Percentiles rank a stretch among this genome's conserved stretches.
phyloP scores from a whole-genome alignment of 2,888 invertebrate genomes.

The Ochropleura plecta region DNA sequence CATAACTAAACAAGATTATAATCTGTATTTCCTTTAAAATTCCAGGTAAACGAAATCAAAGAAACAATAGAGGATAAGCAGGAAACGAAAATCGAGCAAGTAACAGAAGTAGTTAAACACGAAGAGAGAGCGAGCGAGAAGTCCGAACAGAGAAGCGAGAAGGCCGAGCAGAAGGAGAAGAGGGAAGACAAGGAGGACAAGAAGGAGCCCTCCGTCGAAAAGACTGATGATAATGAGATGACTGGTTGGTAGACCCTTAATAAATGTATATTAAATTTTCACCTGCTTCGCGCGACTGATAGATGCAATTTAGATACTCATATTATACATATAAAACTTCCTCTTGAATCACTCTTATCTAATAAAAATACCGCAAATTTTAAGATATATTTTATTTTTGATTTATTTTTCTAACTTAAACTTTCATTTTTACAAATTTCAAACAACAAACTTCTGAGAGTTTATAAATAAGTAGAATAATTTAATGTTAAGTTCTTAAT shows the following conservation, averaged over 20 bases:
- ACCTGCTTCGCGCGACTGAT: too few species aligned
- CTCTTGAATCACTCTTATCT: too few species aligned
- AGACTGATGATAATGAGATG: slow-evolving; percentile 91
- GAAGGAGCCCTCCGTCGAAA: slow-evolving; percentile 83
- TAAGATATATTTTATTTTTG: too few species aligned
- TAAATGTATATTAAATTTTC: background rate
- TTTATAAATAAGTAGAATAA: too few species aligned
- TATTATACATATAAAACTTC: too few species aligned
- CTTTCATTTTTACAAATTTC: too few species aligned
- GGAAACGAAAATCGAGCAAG: slow-evolving; percentile 79
- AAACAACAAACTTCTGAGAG: too few species aligned
- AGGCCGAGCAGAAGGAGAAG: slow-evolving; percentile 71
- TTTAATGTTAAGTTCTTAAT: too few species aligned
- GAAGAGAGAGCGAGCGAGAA: slow-evolving; percentile 68
- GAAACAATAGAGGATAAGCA: slow-evolving; percentile 75
- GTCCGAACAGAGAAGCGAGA: slow-evolving; percentile 72
- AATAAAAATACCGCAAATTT: too few species aligned
- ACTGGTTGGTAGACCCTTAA: slow-evolving; percentile 81
- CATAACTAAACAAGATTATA: background rate
- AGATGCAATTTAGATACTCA: too few species aligned
- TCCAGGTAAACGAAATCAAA: slow-evolving; percentile 82
- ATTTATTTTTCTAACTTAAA: too few species aligned
- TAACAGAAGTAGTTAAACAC: slow-evolving; percentile 64
- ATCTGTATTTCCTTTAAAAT: slow-evolving; percentile 25
- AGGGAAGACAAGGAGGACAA: slow-evolving; percentile 77